These are phyloP conservation scores for Hirtodrosophila duncani DNA, from an alignment of 2,888 invertebrate species.

Conservation along the genomic window DNA sequence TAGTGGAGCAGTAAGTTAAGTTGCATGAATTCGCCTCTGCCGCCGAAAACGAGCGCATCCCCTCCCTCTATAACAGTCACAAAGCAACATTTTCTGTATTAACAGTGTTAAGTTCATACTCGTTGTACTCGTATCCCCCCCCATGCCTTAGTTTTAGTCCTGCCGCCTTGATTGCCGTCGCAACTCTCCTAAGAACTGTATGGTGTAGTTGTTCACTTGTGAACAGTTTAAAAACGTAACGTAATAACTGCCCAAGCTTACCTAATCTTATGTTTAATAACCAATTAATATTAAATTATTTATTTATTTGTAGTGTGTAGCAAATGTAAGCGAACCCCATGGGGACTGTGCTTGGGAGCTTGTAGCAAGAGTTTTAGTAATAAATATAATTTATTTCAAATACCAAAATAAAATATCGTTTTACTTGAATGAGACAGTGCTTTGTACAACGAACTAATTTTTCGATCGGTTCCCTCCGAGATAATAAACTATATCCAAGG, in stretches of 20 bases:
- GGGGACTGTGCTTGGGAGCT: constrained; percentile 30
- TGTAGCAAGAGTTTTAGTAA: constrained; percentile 45
- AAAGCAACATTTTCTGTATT: constrained; percentile 25
- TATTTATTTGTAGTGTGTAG: constrained; percentile 55
- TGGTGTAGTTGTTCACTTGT: constrained; percentile 34
- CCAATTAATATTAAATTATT: constrained; percentile 42
- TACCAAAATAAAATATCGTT: no score
- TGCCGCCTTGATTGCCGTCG: constrained; percentile 34
- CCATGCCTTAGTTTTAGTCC: constrained; percentile 34
- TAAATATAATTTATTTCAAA: constrained; percentile 55
- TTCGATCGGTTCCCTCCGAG: no score
- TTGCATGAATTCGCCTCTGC: constrained; percentile 39
- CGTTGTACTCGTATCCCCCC: constrained; percentile 27
- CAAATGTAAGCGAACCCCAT: constrained; percentile 8
- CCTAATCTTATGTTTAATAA: constrained; percentile 39
- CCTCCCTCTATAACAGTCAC: constrained; percentile 28
- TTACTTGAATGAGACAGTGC: no score
- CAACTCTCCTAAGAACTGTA: constrained; percentile 14
- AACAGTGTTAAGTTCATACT: constrained; percentile 19
- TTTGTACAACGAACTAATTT: no score
- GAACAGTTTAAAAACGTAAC: constrained; percentile 34
- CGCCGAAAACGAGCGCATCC: neutral
- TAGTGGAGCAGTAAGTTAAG: constrained; percentile 55
- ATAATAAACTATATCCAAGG: no score
- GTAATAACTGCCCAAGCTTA: constrained; percentile 32